Conservation (phyloP, 2,113 vertebrate species). For the Fulmarus glacialis region DNA sequence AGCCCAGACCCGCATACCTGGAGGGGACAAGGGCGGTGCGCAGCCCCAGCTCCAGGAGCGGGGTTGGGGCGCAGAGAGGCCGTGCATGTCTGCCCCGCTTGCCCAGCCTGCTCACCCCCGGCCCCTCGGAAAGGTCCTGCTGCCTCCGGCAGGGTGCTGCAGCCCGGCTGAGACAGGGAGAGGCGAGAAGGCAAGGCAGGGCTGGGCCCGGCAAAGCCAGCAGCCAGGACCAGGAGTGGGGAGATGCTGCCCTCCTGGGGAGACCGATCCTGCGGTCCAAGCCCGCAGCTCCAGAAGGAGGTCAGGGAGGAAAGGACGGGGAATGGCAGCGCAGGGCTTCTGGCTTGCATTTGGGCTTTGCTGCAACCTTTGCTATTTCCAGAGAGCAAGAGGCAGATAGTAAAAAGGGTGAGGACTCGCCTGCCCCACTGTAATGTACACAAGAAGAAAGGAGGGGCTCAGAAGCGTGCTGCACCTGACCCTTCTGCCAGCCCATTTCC, state of each 20-base stretch:
- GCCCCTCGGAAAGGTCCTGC: background rate
- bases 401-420: background rate
- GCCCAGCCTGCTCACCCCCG: rapidly evolving
- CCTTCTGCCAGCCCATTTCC: background rate
- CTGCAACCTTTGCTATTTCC: slow-evolving; percentile 30
- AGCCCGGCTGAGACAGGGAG: rapidly evolving
- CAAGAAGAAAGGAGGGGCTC: slow-evolving; percentile 18
- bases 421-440: background rate
- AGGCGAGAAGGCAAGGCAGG: background rate
- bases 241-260: background rate
- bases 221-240: background rate
- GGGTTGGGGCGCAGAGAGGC: background rate
- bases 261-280: rapidly evolving
- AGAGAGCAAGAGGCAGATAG: background rate
- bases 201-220: background rate
- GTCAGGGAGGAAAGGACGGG: background rate
- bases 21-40: rapidly evolving
- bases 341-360: background rate
- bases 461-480: background rate
- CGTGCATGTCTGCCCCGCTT: background rate
- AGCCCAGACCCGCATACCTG: background rate
- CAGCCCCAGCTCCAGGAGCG: slow-evolving; percentile 48
- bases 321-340: background rate
- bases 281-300: background rate
- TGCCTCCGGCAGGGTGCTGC: rapidly evolving